Evolutionary conservation across 2,888 invertebrate species (phyloP).

Genomic region (Ophion costatus): DNA sequence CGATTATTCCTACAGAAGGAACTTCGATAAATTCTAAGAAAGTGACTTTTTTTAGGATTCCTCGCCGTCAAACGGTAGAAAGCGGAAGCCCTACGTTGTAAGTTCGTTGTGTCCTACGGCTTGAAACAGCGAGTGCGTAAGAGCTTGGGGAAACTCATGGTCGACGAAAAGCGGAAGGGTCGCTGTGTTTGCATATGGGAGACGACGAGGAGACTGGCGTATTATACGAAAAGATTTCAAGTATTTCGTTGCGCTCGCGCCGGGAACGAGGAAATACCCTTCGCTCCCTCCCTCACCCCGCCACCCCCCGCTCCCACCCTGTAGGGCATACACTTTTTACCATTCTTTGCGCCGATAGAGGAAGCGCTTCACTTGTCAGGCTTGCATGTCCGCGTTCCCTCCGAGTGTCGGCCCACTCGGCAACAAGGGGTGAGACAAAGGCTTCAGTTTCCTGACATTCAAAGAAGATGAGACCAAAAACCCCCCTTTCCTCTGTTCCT

Average conservation of each 20-base stretch:
- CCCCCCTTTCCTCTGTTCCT: constrained; percentile 63
- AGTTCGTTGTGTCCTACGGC: background rate
- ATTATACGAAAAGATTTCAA: constrained; percentile 61
- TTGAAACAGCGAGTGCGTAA: constrained; percentile 7
- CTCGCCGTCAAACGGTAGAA: too few species aligned
- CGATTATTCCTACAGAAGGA: too few species aligned
- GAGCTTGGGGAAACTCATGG: constrained; percentile 38
- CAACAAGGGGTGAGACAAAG: constrained; percentile 79
- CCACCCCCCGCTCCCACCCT: constrained; percentile 1
- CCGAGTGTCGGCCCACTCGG: constrained; percentile 75
- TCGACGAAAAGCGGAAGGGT: constrained; percentile 23
- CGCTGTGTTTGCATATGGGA: constrained; percentile 55
- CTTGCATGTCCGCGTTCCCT: constrained; percentile 65
- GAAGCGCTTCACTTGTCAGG: constrained; percentile 42
- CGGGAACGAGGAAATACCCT: constrained; percentile 40
- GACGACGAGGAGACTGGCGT: constrained; percentile 43
- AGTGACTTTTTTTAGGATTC: constrained; percentile 17
- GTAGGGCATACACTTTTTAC: background rate
- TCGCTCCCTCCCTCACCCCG: background rate
- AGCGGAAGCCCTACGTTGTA: background rate
- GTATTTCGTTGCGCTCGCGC: constrained; percentile 56
- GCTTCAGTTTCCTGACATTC: constrained; percentile 79
- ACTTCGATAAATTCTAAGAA: constrained; percentile 30
- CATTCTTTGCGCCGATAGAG: constrained; percentile 59
- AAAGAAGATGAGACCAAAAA: constrained; percentile 75